phyloP scores from a whole-genome alignment of 2,113 vertebrate species.

The Bambusicola thoracicus region DNA sequence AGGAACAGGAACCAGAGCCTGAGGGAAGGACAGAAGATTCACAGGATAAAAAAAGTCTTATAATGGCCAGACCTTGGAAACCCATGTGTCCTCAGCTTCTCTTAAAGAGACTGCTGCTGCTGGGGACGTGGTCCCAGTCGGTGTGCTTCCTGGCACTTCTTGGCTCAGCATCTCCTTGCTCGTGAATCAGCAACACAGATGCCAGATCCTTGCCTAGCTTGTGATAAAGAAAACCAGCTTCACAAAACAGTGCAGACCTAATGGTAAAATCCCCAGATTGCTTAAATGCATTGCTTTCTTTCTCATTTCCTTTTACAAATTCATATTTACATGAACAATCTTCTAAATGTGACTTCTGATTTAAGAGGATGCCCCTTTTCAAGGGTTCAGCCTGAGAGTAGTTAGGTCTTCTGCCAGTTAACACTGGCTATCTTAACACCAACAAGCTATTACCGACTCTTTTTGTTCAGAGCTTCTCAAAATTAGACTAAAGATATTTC shows the following conservation, averaged over 20 bases:
- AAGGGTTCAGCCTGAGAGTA: background rate
- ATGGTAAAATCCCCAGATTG: background rate
- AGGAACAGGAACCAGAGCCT: background rate
- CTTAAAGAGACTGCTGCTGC: background rate
- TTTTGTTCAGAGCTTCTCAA: background rate
- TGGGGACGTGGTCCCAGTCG: background rate
- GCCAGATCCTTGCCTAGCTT: background rate
- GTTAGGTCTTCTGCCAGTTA: background rate
- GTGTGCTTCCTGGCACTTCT: background rate
- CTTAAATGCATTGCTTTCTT: background rate
- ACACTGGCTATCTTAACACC: fast-evolving
- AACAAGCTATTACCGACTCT: fast-evolving
- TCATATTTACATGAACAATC: background rate
- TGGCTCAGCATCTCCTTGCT: background rate
- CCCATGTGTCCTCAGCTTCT: fast-evolving
- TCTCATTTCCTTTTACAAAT: background rate
- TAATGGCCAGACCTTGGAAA: background rate
- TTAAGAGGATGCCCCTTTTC: background rate
- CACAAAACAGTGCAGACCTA: background rate
- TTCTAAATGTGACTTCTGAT: background rate
- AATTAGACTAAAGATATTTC: background rate
- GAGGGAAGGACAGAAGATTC: background rate
- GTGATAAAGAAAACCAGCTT: background rate
- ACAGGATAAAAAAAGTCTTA: background rate
- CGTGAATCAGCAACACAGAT: background rate